Evolutionary conservation across 2,113 vertebrate species (phyloP).

Genomic region (Pongo abelii): DNA sequence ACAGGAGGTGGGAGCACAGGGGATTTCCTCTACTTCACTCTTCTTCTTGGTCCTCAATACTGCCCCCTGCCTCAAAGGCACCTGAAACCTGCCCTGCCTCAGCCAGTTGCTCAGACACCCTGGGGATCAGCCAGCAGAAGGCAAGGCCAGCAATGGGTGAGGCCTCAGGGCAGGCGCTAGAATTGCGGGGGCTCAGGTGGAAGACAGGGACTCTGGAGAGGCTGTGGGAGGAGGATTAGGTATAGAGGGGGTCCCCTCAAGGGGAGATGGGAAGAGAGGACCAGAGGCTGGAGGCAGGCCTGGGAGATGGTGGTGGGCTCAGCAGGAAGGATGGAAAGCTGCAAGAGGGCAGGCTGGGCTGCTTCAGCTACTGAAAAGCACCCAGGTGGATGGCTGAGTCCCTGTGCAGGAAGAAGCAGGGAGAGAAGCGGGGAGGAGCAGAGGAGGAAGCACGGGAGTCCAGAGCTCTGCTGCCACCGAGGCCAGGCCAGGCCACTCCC

Average conservation of each 20-base stretch:
- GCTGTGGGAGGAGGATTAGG: not conserved
- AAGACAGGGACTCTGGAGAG: not conserved
- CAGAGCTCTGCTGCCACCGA: not conserved
- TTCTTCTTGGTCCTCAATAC: not conserved
- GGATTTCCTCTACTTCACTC: not conserved
- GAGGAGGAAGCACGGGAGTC: not conserved
- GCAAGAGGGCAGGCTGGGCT: not conserved
- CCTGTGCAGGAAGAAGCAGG: not conserved
- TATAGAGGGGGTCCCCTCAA: not conserved
- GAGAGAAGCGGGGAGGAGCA: no score
- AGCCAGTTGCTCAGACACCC: conserved; percentile 15
- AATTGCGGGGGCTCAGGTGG: not conserved
- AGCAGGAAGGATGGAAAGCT: not conserved
- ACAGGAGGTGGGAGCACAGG: not conserved
- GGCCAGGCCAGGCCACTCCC: not conserved
- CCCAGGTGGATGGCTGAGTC: not conserved
- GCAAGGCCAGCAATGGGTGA: not conserved
- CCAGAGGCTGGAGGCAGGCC: not conserved
- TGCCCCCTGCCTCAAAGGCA: not conserved
- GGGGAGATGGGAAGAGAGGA: not conserved
- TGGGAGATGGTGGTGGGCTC: not conserved
- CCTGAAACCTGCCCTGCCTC: not conserved
- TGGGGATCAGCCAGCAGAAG: not conserved
- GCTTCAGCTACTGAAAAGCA: not conserved
- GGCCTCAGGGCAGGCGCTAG: not conserved